Evolutionary conservation across 2,888 invertebrate species (phyloP).

Genomic region (Epinotia ramella): DNA sequence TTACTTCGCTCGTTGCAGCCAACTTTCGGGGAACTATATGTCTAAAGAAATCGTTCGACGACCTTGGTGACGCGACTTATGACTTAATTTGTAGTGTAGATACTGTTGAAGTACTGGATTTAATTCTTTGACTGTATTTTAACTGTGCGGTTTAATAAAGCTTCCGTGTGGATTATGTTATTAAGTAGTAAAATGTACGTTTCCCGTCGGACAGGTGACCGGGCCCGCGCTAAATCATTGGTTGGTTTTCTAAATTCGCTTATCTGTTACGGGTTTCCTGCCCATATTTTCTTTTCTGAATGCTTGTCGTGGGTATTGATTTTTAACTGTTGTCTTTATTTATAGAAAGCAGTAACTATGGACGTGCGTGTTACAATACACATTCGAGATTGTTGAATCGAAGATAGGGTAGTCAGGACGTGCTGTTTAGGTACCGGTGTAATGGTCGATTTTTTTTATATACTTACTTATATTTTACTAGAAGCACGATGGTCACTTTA

Average conservation of each 20-base stretch:
- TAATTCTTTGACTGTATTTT: constrained; percentile 2
- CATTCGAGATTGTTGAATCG: constrained; percentile 6
- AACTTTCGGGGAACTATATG: background rate
- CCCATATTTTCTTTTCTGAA: constrained; percentile 33
- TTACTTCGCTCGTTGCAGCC: background rate
- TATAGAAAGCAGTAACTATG: constrained; percentile 27
- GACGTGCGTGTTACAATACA: constrained; percentile 23
- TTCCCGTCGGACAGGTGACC: constrained; percentile 9
- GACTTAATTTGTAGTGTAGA: background rate
- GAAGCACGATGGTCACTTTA: too few relatives aligned
- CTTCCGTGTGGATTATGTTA: constrained; percentile 32
- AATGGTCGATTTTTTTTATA: background rate
- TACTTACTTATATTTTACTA: background rate
- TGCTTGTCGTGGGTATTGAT: constrained; percentile 19
- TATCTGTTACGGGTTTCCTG: constrained; percentile 35
- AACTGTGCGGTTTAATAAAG: constrained; percentile 11
- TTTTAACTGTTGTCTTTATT: constrained; percentile 33
- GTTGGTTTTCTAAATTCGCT: constrained; percentile 34
- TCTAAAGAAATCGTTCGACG: background rate
- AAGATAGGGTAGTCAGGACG: background rate
- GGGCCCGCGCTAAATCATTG: constrained; percentile 28
- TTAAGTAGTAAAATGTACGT: constrained; percentile 22
- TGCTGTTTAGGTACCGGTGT: background rate
- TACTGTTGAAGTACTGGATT: constrained; percentile 11
- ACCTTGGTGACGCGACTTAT: background rate